phyloP scores from a whole-genome alignment of 2,113 vertebrate genomes.

The Myrmecobius fasciatus region DNA sequence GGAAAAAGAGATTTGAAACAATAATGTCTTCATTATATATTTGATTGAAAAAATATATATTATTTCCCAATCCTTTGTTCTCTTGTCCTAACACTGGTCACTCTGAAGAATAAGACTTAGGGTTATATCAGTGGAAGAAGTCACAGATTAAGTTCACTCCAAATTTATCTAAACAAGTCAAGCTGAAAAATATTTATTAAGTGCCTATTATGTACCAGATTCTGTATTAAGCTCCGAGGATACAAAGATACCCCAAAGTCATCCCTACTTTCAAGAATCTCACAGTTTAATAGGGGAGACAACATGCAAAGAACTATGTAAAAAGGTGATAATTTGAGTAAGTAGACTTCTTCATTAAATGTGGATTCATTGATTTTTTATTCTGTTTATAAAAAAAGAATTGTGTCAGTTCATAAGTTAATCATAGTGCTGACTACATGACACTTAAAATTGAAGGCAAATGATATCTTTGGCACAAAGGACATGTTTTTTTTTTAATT shows the following conservation, averaged over 20 bases:
- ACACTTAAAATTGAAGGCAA: neutral
- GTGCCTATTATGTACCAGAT: neutral
- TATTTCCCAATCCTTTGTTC: neutral
- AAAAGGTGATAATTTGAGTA: neutral
- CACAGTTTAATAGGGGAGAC: neutral
- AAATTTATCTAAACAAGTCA: neutral
- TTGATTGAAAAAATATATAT: neutral
- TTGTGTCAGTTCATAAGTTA: neutral
- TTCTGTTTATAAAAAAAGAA: neutral
- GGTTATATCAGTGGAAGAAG: neutral
- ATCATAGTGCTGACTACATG: neutral
- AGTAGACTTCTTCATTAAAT: neutral
- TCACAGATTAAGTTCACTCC: neutral
- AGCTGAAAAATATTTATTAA: neutral
- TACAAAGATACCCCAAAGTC: neutral
- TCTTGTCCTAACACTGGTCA: neutral
- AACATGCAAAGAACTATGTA: neutral
- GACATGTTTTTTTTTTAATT: neutral
- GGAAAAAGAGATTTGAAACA: neutral
- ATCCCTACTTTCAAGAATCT: neutral
- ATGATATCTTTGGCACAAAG: neutral
- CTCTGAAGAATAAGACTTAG: neutral
- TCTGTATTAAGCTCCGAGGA: neutral
- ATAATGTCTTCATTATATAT: neutral
- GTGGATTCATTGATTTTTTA: neutral